A percentile compares a stretch with the other conserved stretches of the same genome.
Evolutionary conservation across 2,113 vertebrate genomes (phyloP).

Genomic region (Paradoxurus hermaphroditus): DNA sequence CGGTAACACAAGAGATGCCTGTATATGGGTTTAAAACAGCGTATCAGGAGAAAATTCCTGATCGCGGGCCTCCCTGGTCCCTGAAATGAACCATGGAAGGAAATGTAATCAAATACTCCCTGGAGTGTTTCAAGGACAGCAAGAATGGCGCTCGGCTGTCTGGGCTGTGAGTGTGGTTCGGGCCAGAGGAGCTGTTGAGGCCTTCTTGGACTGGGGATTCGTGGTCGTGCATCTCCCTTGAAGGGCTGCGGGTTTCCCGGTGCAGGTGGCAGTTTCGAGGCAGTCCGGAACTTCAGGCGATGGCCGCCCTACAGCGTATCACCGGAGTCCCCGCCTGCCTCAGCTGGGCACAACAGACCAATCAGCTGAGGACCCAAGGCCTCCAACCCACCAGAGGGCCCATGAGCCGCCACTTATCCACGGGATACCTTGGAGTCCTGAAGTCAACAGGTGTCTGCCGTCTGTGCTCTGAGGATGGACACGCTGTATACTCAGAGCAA

Average conservation of each 20-base stretch:
- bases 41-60: background rate
- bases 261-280: background rate
- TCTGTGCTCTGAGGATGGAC: background rate
- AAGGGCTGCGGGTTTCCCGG: background rate
- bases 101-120: background rate
- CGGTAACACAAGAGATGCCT: background rate
- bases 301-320: background rate
- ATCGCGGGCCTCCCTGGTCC: background rate
- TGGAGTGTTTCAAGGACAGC: background rate
- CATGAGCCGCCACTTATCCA: background rate
- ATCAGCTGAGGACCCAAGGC: background rate
- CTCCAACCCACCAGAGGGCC: background rate
- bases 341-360: background rate
- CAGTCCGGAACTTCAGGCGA: background rate
- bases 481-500: background rate
- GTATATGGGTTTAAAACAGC: background rate
- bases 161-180: background rate
- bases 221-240: fast-evolving
- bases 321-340: background rate
- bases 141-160: background rate
- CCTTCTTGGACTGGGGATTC: background rate
- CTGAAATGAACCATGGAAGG: background rate
- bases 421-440: background rate
- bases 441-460: background rate
- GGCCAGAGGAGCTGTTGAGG: background rate